Evolutionary conservation across 2,888 invertebrate genomes (phyloP), one percentile per base, ranked within the genome.

Genomic region (Copidosoma aretas): DNA sequence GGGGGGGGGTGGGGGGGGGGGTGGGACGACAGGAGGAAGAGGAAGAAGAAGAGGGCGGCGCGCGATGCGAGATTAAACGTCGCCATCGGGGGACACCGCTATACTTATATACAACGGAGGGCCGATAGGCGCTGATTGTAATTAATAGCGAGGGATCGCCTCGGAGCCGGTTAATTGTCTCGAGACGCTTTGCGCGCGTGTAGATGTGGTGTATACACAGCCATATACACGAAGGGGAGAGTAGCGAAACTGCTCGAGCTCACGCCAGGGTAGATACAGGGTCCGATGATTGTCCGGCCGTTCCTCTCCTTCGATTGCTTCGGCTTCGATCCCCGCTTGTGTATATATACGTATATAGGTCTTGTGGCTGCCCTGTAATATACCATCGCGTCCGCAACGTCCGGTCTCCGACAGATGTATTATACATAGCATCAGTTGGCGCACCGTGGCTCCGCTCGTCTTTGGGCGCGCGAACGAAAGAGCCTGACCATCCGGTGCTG

Each of bases 51-150:
- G 39, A 19, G 41, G 56, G 22, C 17, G 53, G 43, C 49, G 17
- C 59, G 67, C 71, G 73, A 72, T 72, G 65, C 70, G 58, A 75
- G 77, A 78, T 78, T 77, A 76, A 77, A 75, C 75, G 71, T 73
- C 73, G 74, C 71, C 43, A 46, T 46, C 43, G 43, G 43, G 32
- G 32, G 32, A 70, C 71, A 57, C n/a, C n/a, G n/a, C n/a, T n/a
- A n/a, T n/a, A n/a, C n/a, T n/a, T n/a, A n/a, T n/a, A n/a, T n/a
- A n/a, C n/a, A n/a, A n/a, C n/a, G n/a, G 64, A 68, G 70, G 60
- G 74, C 74, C 76, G 80, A 81, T 81, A 81, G 78, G 39, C 80
- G 79, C 77, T 82, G 81, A 82, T 82, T 82, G 82, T 81, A 82
- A 82, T 82, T 82, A 82, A 82, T 81, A 82, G 82, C 80, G 77